Percentiles rank a stretch among this genome's conserved stretches.
These are phyloP conservation scores for Chrysopilus asiliformis DNA, from an alignment of 2,888 invertebrate species.

Conservation along the genomic window DNA sequence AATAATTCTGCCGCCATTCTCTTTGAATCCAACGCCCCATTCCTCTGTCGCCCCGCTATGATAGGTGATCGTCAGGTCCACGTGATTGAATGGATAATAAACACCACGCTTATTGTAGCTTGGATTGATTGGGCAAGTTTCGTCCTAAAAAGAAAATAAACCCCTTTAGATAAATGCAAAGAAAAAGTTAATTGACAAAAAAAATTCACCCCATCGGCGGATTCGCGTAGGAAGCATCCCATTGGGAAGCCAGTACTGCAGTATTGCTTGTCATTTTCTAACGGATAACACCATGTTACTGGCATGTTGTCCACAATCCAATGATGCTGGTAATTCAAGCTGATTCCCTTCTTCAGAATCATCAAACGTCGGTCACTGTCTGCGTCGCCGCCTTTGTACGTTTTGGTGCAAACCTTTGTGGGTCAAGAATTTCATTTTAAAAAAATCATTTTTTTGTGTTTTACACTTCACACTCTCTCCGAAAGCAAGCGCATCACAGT, in stretches of 20 bases:
- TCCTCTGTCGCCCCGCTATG: constrained; percentile 81
- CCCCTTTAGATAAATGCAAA: neutral
- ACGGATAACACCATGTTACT: constrained; percentile 86
- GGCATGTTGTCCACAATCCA: constrained; percentile 99
- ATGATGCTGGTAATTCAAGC: constrained; percentile 94
- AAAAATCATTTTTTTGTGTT: neutral
- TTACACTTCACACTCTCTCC: neutral
- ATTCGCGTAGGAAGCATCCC: constrained; percentile 72
- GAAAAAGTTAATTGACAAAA: neutral
- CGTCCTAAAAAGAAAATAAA: constrained; percentile 22
- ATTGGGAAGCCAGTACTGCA: constrained; percentile 96
- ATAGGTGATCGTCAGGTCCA: constrained; percentile 85
- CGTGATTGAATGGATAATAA: constrained; percentile 93
- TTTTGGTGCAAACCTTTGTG: constrained; percentile 46
- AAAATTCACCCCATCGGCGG: constrained; percentile 21
- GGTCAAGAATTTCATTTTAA: neutral
- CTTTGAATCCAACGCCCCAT: constrained; percentile 67
- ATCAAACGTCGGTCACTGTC: constrained; percentile 58
- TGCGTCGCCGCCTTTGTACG: constrained; percentile 51
- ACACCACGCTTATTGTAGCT: constrained; percentile 51
- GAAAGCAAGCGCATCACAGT: too few species aligned
- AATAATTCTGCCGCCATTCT: constrained; percentile 78
- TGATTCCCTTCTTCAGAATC: constrained; percentile 80
- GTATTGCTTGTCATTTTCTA: constrained; percentile 60
- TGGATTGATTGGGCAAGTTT: constrained; percentile 46